Evolutionary conservation across 1,140 invertebrate species (phyloP), one percentile per base, ranked within the genome.

Genomic region (Leptinotarsa texana): DNA sequence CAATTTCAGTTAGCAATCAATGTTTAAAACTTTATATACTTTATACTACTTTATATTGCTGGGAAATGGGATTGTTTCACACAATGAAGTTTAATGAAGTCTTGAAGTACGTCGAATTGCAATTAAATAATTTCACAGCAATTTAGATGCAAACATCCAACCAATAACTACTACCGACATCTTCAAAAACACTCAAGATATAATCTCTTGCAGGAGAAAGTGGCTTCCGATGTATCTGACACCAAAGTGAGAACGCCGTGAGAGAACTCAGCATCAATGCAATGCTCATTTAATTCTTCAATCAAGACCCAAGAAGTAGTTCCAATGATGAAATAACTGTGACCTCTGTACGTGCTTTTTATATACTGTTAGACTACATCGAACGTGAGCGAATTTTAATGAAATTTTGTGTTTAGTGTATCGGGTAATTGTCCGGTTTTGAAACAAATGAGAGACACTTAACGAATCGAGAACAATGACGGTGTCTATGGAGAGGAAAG

Each of bases 401-500:
- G 21, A 21, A 42, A 69, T 69, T 17, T 13, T 13, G 24, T 22
- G 6, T 22, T 67, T 3, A 18, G 18, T 8, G 18, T 67, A 5
- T 69, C 17, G 67, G 18, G 24, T 42, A 48, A 42, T 47, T 69
- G 24, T n/a, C 27, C 13, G 27, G 47, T 48, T 51, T 48, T 51
- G 47, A 70, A 57, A 70, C 47, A 57, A 48, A 22, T 48, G 33
- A 15, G 24, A 22, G 21, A 48, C 42, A 17, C 57, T 72, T 69
- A 11, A 42, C 33, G 33, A 11, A 11, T 42, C 33, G 33, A 42
- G 62, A 24, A 73, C 63, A 65, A 81, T 82, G 80, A 82, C 82
- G n/a, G 80, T 80, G 57, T 79, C 81, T 66, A 81, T 82, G 80
- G 82, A 83, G 51, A 79, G 80, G 42, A 83, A 79, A 63, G 79